A percentile compares a stretch with the other conserved stretches of the same genome.
phyloP scores from a whole-genome alignment of 2,113 vertebrate species.

The Podiceps cristatus region DNA sequence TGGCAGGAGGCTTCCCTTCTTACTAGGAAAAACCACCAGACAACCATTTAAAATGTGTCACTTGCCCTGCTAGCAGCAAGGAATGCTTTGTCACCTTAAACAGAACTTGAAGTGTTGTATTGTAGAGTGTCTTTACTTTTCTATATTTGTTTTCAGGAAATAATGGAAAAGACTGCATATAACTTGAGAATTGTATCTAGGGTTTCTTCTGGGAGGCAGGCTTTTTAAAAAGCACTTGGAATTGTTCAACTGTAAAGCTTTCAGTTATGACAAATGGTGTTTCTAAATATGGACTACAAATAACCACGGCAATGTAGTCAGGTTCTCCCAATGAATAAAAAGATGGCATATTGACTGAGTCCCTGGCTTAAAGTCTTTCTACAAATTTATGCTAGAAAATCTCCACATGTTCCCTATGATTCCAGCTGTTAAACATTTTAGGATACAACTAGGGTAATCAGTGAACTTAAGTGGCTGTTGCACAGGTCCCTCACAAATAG shows the following conservation, averaged over 20 bases:
- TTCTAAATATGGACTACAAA: neutral
- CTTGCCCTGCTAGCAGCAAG: neutral
- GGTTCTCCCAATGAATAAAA: neutral
- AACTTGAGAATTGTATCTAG: neutral
- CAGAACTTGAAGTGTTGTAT: neutral
- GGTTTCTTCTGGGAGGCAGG: neutral
- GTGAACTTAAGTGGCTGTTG: neutral
- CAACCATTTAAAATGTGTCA: neutral
- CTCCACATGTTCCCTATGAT: neutral
- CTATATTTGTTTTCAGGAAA: neutral
- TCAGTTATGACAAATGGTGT: neutral
- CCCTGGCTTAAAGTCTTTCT: neutral
- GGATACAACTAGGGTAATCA: neutral
- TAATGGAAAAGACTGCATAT: neutral
- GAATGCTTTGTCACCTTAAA: neutral
- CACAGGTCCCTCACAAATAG: neutral
- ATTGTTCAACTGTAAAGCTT: neutral
- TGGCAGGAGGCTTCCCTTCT: neutral
- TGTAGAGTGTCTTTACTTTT: neutral
- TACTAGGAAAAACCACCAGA: neutral
- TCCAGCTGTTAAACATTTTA: neutral
- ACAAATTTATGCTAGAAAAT: neutral
- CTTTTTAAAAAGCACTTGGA: neutral
- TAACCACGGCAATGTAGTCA: neutral
- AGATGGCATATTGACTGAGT: neutral